Conservation (phyloP, 2,888 invertebrate genomes). For the Netelia fuscicornis region DNA sequence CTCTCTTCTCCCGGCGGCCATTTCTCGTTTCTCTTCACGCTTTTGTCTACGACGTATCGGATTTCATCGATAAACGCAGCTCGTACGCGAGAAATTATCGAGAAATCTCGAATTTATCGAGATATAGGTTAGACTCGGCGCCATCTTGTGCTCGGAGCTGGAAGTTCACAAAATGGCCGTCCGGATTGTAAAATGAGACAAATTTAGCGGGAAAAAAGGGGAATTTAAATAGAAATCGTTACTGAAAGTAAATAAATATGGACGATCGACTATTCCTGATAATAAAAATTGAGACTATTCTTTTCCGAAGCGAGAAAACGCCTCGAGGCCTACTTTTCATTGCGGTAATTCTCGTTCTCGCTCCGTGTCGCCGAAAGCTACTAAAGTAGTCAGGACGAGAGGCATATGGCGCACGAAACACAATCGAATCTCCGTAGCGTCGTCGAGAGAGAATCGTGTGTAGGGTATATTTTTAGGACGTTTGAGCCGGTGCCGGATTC, state of each 20-base stretch:
- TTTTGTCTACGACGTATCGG: background rate
- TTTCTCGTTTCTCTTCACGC: conserved; percentile 60
- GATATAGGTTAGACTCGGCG: background rate
- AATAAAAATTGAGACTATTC: background rate
- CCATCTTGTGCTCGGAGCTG: background rate
- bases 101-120: background rate
- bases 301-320: conserved; percentile 8
- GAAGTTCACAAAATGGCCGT: background rate
- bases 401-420: conserved; percentile 31
- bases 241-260: background rate
- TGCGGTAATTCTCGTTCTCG: conserved; percentile 50
- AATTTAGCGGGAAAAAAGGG: too few species aligned
- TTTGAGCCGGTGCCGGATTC: conserved; percentile 60
- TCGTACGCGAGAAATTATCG: background rate
- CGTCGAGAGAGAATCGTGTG: conserved; percentile 48
- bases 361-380: conserved; percentile 19
- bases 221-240: background rate
- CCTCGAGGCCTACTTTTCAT: conserved; percentile 42
- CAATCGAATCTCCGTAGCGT: conserved; percentile 22
- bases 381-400: conserved; percentile 15
- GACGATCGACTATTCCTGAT: background rate
- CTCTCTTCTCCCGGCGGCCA: conserved; percentile 62
- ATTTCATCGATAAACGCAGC: background rate
- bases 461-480: conserved; percentile 74
- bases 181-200: background rate